Evolutionary conservation across 2,888 invertebrate species (phyloP).

Genomic region (Coleophora flavipennella): DNA sequence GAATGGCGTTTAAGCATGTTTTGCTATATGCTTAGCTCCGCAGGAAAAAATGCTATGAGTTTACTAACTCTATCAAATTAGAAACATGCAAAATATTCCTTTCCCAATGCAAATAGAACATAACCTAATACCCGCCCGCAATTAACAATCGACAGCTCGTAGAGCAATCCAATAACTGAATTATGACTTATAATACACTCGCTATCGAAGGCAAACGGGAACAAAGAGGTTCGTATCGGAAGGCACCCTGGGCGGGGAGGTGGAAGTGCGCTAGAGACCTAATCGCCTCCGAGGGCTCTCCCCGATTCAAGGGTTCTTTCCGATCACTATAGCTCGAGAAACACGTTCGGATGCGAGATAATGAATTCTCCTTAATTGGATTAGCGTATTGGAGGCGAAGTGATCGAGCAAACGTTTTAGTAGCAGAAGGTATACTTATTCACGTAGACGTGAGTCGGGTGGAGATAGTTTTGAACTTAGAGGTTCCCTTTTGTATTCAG

Average conservation of each 20-base stretch:
- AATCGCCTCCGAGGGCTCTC: constrained; percentile 56
- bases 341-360: constrained; percentile 53
- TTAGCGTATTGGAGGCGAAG: constrained; percentile 37
- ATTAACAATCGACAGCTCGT: constrained; percentile 3
- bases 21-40: too few relatives aligned
- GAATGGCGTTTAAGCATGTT: too few relatives aligned
- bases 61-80: too few relatives aligned
- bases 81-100: not conserved
- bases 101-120: too few relatives aligned
- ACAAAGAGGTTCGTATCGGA: constrained; percentile 43
- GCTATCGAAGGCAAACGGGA: constrained; percentile 29
- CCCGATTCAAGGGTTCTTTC: constrained; percentile 56
- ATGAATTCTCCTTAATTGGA: constrained; percentile 60
- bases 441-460: too few relatives aligned
- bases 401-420: constrained; percentile 23
- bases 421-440: too few relatives aligned
- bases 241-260: constrained; percentile 41
- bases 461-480: too few relatives aligned
- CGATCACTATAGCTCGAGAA: constrained; percentile 52
- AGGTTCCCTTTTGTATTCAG: too few relatives aligned
- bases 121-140: not conserved
- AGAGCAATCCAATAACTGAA: constrained; percentile 20
- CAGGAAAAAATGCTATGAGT: too few relatives aligned
- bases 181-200: constrained; percentile 43
- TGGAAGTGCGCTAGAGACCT: constrained; percentile 52